phyloP scores from a whole-genome alignment of 2,888 invertebrate species.

The Carterocephalus palaemon region DNA sequence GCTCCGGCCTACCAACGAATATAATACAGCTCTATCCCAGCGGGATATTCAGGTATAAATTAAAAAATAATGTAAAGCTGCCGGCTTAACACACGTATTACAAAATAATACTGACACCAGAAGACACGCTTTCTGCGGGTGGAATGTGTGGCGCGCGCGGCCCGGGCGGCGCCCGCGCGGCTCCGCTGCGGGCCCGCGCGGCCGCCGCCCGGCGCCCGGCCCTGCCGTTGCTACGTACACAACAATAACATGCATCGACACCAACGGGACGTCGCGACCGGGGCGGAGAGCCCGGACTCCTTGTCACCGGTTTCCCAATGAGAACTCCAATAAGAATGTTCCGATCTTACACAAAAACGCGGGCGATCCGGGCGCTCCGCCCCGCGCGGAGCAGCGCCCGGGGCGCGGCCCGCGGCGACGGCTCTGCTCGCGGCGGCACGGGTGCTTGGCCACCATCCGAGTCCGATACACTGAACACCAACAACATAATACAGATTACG shows the following conservation, averaged over 20 bases:
- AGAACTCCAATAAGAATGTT: constrained; percentile 46
- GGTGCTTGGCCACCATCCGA: constrained; percentile 58
- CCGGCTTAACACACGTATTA: constrained; percentile 75
- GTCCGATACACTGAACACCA: constrained; percentile 52
- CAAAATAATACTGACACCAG: constrained; percentile 78
- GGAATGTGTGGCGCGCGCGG: constrained; percentile 70
- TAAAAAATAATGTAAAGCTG: constrained; percentile 76
- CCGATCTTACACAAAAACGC: constrained; percentile 32
- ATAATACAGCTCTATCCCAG: constrained; percentile 77
- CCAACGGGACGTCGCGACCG: constrained; percentile 35
- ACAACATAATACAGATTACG: constrained; percentile 54
- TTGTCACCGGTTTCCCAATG: constrained; percentile 39
- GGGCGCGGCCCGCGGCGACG: constrained; percentile 57
- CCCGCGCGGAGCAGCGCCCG: constrained; percentile 26
- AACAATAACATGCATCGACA: constrained; percentile 60
- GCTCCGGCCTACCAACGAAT: constrained; percentile 75
- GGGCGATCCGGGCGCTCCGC: constrained; percentile 22
- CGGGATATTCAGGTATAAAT: constrained; percentile 74
- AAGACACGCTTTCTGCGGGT: constrained; percentile 69
- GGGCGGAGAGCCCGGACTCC: constrained; percentile 32
- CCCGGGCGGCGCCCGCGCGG: constrained; percentile 47
- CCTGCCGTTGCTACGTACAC: constrained; percentile 55
- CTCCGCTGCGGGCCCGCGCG: constrained; percentile 42
- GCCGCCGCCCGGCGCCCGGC: constrained; percentile 32
- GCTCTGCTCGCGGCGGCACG: constrained; percentile 66